Evolutionary conservation across 2,888 invertebrate genomes (phyloP).

Genomic region (Morpho helenor): DNA sequence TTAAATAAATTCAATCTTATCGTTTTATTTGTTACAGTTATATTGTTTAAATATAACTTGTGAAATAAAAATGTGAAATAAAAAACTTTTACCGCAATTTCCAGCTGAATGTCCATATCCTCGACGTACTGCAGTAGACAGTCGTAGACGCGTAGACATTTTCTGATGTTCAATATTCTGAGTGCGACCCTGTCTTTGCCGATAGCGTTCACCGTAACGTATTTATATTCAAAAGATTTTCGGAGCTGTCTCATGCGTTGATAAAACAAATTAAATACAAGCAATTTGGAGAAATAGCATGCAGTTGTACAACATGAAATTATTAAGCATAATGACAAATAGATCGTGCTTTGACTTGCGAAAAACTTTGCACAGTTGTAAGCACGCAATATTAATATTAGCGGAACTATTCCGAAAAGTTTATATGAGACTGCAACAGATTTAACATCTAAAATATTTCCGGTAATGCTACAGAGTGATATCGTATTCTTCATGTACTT

Average conservation of each 20-base stretch:
- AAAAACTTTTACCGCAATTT: neutral
- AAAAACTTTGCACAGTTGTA: neutral
- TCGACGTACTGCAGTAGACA: too few species aligned
- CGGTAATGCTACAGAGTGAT: neutral
- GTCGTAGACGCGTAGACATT: too few species aligned
- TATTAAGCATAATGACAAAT: neutral
- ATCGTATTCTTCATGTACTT: neutral
- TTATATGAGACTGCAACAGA: neutral
- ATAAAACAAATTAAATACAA: conserved; percentile 6
- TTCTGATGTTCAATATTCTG: too few species aligned
- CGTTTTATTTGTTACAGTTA: too few species aligned
- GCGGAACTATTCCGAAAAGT: neutral
- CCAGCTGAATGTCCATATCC: too few species aligned
- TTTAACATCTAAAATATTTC: neutral
- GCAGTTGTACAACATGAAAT: neutral
- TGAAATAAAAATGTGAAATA: too few species aligned
- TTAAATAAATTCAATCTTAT: too few species aligned
- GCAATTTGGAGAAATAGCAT: conserved; percentile 1
- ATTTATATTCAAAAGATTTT: too few species aligned
- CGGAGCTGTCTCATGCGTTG: neutral
- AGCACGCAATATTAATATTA: neutral
- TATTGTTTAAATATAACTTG: too few species aligned
- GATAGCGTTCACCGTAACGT: too few species aligned
- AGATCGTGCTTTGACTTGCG: neutral
- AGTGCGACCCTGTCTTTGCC: too few species aligned